These are phyloP conservation scores for Eleutherodactylus coqui DNA, from an alignment of 2,797 vertebrate genomes.

Conservation along the genomic window DNA sequence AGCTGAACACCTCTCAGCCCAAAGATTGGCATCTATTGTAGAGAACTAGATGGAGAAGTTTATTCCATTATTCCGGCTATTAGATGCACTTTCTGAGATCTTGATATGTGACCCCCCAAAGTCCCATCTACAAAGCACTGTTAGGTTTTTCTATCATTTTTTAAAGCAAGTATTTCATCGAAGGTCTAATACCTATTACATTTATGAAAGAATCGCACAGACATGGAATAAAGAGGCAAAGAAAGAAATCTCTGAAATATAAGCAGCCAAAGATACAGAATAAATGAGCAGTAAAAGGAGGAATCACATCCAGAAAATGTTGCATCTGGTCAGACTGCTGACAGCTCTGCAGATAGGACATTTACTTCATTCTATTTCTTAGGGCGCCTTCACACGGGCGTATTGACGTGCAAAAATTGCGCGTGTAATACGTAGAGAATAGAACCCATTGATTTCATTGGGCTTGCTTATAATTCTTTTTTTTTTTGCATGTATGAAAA, in stretches of 20 bases:
- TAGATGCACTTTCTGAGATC: constrained; percentile 56
- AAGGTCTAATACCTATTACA: constrained; percentile 61
- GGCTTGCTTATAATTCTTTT: too few relatives aligned
- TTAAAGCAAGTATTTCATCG: constrained; percentile 51
- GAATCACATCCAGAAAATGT: constrained; percentile 20
- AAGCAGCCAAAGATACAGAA: constrained; percentile 47
- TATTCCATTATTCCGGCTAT: constrained; percentile 59
- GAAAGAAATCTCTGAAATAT: constrained; percentile 44
- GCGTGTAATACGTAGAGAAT: too few relatives aligned
- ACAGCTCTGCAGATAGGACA: background rate
- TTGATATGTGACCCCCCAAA: constrained; percentile 52
- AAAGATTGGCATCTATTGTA: constrained; percentile 53
- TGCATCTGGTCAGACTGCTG: background rate
- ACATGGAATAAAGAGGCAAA: constrained; percentile 27
- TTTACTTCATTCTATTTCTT: background rate
- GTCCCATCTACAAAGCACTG: constrained; percentile 55
- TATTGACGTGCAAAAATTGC: too few relatives aligned
- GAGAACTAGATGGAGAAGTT: constrained; percentile 55
- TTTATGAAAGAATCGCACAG: constrained; percentile 43
- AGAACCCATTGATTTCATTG: too few relatives aligned
- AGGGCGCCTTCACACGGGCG: too few relatives aligned
- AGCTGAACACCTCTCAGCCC: constrained; percentile 50
- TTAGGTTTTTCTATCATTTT: constrained; percentile 42
- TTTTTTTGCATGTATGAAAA: too few relatives aligned
- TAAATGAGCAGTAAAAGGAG: constrained; percentile 28